Evolutionary conservation across 1,140 invertebrate genomes (phyloP), one percentile per base, ranked within the genome.

Genomic region (Tetramorium simillimum): DNA sequence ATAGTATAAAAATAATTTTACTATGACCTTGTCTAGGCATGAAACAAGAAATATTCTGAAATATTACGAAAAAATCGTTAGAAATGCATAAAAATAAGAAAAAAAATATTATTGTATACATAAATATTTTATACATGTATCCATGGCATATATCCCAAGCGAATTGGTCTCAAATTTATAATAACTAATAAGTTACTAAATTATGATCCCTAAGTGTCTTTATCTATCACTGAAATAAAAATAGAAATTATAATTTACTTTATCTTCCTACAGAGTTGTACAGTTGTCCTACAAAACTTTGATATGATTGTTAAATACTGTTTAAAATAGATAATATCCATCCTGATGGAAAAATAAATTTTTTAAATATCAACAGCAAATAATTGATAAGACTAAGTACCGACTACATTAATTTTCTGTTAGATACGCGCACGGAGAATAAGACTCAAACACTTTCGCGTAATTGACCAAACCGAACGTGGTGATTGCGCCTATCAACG

Each of bases 391-490:
- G 28, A 49, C 58, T 70, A 53, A 58, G 58, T 62, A 33, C 18
- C 6, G n/a, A 21, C 62, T 51, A 73, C 7, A 16, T 92, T 73
- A 93, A 65, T 91, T 72, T 21, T 33, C 53, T 2, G 9, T 43
- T 43, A 92, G 24, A 16, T 58, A 14, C 37, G 86, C 77, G 28
- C 95, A 95, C 1, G 94, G 92, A 5, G 91, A 92, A 86, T 93
- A 95, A 37, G 91, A 90, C 53, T 94, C 86, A 76, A 98, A 99
- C 3, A 97, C 90, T 16, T 95, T 88, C 1, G 96, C 96, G 89
- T 97, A 96, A 95, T 98, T 98, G 77, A 99, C 96, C 58, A 98
- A 92, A 76, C 96, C 86, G 94, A 98, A 99, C 70, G 96, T 96
- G 1, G 96, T 91, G 10, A 97, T 90, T n/a, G 98, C 97, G 43